Conservation (phyloP, 2,888 invertebrate genomes). For the Parnassius mnemosyne region DNA sequence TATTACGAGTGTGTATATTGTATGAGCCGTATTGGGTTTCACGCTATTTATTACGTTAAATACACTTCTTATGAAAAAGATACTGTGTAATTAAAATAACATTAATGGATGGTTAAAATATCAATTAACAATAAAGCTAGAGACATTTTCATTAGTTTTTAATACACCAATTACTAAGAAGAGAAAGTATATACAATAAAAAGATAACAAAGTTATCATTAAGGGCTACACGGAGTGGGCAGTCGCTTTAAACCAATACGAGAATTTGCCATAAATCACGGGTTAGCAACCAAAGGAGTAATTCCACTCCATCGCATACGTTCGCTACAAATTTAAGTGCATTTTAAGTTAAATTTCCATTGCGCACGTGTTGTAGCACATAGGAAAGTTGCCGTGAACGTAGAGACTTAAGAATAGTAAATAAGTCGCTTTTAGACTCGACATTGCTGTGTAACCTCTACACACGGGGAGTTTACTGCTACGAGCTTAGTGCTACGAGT, state of each 20-base stretch:
- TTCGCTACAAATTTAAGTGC: constrained; percentile 14
- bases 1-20: too few species aligned
- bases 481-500: not conserved
- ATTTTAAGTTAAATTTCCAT: constrained; percentile 10
- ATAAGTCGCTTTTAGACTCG: not conserved
- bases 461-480: not conserved
- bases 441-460: not conserved
- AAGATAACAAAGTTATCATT: constrained; percentile 5
- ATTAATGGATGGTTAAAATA: too few species aligned
- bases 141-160: too few species aligned
- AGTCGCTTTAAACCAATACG: constrained; percentile 3
- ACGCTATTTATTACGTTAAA: too few species aligned
- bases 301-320: constrained; percentile 7
- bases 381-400: not conserved
- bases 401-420: not conserved
- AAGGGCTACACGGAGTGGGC: not conserved
- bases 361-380: not conserved
- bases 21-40: too few species aligned
- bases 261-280: constrained; percentile 11
- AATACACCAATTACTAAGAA: too few species aligned
- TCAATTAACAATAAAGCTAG: too few species aligned
- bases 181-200: not conserved
- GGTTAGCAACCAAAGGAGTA: constrained; percentile 8
- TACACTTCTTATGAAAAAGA: too few species aligned
- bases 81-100: too few species aligned